Conservation (phyloP, 2,113 vertebrate genomes). For the Pycnonotus jocosus region DNA sequence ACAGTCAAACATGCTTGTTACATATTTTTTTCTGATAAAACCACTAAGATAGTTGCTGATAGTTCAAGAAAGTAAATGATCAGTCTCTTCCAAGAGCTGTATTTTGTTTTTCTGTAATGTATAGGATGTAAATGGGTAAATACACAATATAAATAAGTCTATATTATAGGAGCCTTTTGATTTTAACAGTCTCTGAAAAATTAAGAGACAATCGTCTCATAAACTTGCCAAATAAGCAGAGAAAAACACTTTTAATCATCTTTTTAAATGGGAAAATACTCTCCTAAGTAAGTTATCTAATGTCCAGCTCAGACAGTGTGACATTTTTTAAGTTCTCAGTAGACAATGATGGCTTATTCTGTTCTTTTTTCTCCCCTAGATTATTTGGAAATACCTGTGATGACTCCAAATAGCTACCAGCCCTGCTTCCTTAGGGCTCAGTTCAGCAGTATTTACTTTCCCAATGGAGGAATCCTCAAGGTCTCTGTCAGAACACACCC, state of each 20-base stretch:
- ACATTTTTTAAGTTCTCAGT: background rate
- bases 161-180: background rate
- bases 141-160: background rate
- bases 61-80: background rate
- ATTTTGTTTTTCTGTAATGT: background rate
- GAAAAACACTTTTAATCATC: background rate
- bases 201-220: background rate
- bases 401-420: background rate
- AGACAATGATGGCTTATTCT: background rate
- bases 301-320: background rate
- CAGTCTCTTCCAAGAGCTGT: background rate
- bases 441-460: background rate
- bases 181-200: background rate
- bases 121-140: background rate
- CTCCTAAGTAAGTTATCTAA: background rate
- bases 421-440: background rate
- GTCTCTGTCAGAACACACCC: background rate
- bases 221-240: background rate
- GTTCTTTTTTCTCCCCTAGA: background rate
- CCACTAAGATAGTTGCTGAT: background rate
- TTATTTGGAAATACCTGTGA: background rate
- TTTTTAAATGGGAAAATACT: background rate
- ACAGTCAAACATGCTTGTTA: background rate
- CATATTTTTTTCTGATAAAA: background rate
- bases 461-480: background rate